A percentile compares a stretch with the other conserved stretches of the same genome.
These are phyloP conservation scores for Micromesistius poutassou DNA, from an alignment of 2,797 vertebrate genomes.

Conservation along the genomic window DNA sequence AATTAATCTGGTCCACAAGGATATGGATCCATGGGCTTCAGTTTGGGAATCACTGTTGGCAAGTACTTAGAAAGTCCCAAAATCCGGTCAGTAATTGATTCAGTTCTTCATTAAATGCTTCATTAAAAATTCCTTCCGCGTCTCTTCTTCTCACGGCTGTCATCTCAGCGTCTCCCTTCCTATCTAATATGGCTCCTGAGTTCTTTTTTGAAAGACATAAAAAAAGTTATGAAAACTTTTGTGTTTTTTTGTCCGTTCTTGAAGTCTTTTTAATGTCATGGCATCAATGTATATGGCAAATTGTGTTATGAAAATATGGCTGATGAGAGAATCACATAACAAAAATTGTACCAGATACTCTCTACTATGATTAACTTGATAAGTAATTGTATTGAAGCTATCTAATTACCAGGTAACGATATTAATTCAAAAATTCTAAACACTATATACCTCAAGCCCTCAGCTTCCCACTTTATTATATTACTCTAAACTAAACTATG, in stretches of 20 bases:
- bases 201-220: constrained; percentile 66
- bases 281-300: constrained; percentile 74
- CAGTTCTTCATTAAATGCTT: constrained; percentile 50
- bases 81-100: constrained; percentile 46
- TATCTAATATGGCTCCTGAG: constrained; percentile 78
- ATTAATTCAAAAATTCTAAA: constrained; percentile 59
- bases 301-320: constrained; percentile 76
- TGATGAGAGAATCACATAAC: constrained; percentile 70
- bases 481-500: constrained; percentile 52
- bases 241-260: constrained; percentile 51
- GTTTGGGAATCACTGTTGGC: constrained; percentile 34
- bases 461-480: constrained; percentile 40
- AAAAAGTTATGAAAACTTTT: constrained; percentile 62
- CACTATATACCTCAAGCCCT: constrained; percentile 49
- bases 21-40: constrained; percentile 25
- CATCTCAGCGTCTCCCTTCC: constrained; percentile 35
- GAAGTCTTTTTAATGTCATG: constrained; percentile 56
- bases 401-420: constrained; percentile 62
- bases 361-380: constrained; percentile 42
- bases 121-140: constrained; percentile 48
- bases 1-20: constrained; percentile 30
- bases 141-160: constrained; percentile 26
- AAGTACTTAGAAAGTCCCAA: constrained; percentile 27
- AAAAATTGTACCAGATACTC: constrained; percentile 53
- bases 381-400: constrained; percentile 58